Conservation (phyloP, 92 coral and sea anemone species). For the Meandrina meandrites region DNA sequence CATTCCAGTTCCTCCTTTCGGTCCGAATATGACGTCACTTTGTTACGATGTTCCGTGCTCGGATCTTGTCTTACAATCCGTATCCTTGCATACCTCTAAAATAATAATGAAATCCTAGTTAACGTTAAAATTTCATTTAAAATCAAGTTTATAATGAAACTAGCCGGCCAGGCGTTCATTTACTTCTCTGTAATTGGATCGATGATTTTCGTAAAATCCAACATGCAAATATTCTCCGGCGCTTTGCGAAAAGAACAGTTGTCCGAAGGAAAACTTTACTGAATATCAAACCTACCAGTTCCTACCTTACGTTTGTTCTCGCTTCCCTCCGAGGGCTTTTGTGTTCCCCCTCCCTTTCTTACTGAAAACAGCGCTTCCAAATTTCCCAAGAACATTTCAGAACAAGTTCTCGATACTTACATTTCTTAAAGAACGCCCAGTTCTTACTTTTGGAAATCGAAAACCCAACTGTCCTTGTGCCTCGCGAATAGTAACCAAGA, state of each 20-base stretch:
- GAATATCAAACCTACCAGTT: too few relatives aligned
- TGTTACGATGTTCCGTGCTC: background rate
- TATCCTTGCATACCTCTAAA: background rate
- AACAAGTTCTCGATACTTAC: background rate
- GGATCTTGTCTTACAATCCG: background rate
- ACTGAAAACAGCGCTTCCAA: background rate
- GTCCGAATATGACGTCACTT: background rate
- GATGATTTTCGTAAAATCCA: too few relatives aligned
- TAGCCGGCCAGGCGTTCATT: background rate
- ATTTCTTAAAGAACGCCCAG: too few relatives aligned
- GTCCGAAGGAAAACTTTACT: too few relatives aligned
- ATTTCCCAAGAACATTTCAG: background rate
- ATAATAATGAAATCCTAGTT: background rate
- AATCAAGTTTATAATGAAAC: background rate
- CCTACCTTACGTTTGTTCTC: too few relatives aligned
- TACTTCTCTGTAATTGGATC: background rate
- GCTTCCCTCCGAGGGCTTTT: background rate
- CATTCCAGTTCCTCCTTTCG: background rate
- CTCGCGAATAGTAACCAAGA: too few relatives aligned
- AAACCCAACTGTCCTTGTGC: too few relatives aligned
- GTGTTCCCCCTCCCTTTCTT: background rate
- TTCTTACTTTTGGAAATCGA: too few relatives aligned
- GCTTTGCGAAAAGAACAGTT: too few relatives aligned
- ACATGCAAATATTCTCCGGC: too few relatives aligned
- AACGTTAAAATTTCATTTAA: background rate